Evolutionary conservation across 2,888 invertebrate species (phyloP), one percentile per base, ranked within the genome.

Genomic region (Patella pellucida): DNA sequence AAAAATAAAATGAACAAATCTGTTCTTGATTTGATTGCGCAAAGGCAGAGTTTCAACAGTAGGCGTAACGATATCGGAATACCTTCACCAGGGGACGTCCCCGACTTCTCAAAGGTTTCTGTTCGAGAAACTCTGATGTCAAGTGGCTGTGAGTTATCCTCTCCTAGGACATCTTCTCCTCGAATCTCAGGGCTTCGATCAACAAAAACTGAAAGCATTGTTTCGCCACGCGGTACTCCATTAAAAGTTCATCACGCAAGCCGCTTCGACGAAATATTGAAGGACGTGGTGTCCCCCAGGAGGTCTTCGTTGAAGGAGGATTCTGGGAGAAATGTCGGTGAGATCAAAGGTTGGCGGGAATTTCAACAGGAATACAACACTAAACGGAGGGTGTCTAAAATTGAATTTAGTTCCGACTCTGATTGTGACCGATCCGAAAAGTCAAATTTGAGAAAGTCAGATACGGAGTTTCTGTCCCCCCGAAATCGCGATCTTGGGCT

Each of bases 1-100:
- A 62, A 62, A 23, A 62, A 62, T 23, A 62, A 62, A 15, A 62
- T 62, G 62, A 62, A 62, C 5, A 62, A 62, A 19, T 62, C 62
- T 62, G 62, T 62, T 62, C 23, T 62, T 19, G 62, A 19, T 62
- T 62, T 62, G 23, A 62, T 62, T 14, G 62, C 62, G 14, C 62
- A 62, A 19, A 62, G 14, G 12, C 62, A 62, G 12, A 9, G 12
- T 23, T 12, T 23, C 11, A 23, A 62, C 14, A 62, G 14, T 23
- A 19, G 15, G 11, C 19, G n/a, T 2, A 16, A 16, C 19, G 56
- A 16, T 16, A 56, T 16, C 1, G n/a, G 19, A 62, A 23, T 62
- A 23, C 19, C 19, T 12, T 62, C 62, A 11, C 23, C 23, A 19
- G 7, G 62, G 4, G 62, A 62, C 23, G 2, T 15, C 3, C 11